Conservation (phyloP, 1,140 invertebrate species). For the Odontomachus brunneus region DNA sequence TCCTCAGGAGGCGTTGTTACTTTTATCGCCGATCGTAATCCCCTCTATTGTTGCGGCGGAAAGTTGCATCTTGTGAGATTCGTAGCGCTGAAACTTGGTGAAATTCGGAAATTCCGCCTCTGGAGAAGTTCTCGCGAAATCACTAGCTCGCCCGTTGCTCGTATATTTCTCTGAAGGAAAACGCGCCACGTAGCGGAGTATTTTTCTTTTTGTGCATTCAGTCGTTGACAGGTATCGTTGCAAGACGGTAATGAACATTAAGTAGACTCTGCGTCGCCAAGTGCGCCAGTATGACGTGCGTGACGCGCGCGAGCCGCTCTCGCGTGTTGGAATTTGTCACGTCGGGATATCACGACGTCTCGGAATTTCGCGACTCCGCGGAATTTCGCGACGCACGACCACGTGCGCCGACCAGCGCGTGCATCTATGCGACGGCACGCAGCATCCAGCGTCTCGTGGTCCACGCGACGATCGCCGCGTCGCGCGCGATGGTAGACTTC, state of each 20-base stretch:
- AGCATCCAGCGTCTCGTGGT: not conserved
- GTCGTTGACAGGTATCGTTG: constrained; percentile 20
- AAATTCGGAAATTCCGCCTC: not conserved
- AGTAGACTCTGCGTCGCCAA: constrained; percentile 49
- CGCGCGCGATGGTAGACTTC: not conserved
- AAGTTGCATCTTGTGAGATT: not conserved
- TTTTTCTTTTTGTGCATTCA: not conserved
- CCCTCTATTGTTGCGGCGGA: not conserved
- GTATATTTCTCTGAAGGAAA: not conserved
- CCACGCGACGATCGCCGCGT: no score
- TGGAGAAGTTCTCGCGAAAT: not conserved
- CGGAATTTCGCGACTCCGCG: constrained; percentile 48
- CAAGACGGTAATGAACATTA: constrained; percentile 48
- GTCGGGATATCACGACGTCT: constrained; percentile 20
- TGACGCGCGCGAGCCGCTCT: constrained; percentile 34
- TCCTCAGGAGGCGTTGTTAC: not conserved
- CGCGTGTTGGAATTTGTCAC: constrained; percentile 53
- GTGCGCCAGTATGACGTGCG: constrained; percentile 7
- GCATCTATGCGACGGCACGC: constrained; percentile 9
- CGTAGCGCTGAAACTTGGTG: not conserved
- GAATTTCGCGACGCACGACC: constrained; percentile 30
- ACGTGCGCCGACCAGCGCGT: constrained; percentile 8
- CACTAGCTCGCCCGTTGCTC: not conserved
- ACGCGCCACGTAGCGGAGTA: not conserved
- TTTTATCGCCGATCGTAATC: constrained; percentile 25